These are phyloP conservation scores for Heterohyrax brucei DNA, from an alignment of 2,797 vertebrate genomes.

Conservation along the genomic window DNA sequence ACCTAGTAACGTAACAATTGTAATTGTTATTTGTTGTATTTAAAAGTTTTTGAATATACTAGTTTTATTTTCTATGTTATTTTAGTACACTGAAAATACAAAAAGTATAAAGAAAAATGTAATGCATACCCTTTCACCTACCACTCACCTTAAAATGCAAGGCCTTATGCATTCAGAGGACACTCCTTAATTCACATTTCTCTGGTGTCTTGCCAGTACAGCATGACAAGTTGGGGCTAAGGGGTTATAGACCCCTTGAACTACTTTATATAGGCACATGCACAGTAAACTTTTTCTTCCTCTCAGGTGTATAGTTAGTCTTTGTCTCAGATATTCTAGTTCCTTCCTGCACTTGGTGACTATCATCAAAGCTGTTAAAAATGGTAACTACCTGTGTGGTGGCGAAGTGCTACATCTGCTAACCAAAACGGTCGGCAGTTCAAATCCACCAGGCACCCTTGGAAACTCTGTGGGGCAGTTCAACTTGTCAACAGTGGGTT, in stretches of 20 bases:
- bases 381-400: background rate
- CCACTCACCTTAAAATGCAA: background rate
- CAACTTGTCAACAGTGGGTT: no score
- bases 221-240: background rate
- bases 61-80: constrained; percentile 42
- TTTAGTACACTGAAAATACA: background rate
- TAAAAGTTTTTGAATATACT: background rate
- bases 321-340: background rate
- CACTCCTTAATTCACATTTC: background rate
- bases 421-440: no score
- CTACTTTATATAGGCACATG: rapidly evolving
- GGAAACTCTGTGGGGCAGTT: no score
- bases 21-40: background rate
- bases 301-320: background rate
- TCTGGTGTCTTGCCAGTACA: background rate
- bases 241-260: background rate
- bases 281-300: background rate
- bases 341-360: background rate
- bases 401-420: no score
- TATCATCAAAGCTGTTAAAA: background rate
- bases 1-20: background rate
- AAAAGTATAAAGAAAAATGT: constrained; percentile 23
- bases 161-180: background rate
- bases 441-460: no score
- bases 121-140: background rate